Percentiles rank a stretch among this genome's conserved stretches.
These are phyloP conservation scores for Bradypodion ventrale DNA, from an alignment of 2,797 vertebrate genomes.

Conservation along the genomic window DNA sequence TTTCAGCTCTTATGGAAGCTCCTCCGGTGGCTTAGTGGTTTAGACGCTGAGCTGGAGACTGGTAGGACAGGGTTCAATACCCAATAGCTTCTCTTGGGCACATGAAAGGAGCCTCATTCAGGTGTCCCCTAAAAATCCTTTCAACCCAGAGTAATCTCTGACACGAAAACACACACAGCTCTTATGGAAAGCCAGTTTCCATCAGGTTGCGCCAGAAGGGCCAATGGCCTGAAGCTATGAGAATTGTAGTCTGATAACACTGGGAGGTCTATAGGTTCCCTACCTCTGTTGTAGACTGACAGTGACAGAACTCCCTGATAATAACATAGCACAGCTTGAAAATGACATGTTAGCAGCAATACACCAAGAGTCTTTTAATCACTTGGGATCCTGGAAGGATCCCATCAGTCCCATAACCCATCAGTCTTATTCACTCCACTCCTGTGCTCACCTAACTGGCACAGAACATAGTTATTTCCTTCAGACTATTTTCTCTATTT, in stretches of 20 bases:
- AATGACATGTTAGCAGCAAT: neutral
- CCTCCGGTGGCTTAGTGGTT: too few relatives aligned
- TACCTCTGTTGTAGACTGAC: neutral
- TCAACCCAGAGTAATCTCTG: too few relatives aligned
- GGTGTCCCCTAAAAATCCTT: too few relatives aligned
- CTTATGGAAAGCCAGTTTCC: neutral
- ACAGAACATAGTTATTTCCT: neutral
- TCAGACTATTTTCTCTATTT: neutral
- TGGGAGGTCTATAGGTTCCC: neutral
- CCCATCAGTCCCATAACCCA: too few relatives aligned
- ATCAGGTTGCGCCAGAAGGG: neutral
- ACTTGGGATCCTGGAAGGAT: neutral
- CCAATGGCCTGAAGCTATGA: neutral
- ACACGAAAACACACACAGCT: too few relatives aligned
- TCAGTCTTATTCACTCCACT: neutral
- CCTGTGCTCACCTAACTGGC: neutral
- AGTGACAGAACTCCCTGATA: too few relatives aligned
- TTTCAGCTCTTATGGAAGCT: too few relatives aligned
- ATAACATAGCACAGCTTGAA: neutral
- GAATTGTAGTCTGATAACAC: neutral
- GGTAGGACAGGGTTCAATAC: too few relatives aligned
- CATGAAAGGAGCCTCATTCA: too few relatives aligned
- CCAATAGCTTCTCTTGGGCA: too few relatives aligned
- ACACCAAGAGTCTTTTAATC: neutral
- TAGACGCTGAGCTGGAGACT: too few relatives aligned